These are phyloP conservation scores for Fulica atra DNA, from an alignment of 2,113 vertebrate species.

Conservation along the genomic window DNA sequence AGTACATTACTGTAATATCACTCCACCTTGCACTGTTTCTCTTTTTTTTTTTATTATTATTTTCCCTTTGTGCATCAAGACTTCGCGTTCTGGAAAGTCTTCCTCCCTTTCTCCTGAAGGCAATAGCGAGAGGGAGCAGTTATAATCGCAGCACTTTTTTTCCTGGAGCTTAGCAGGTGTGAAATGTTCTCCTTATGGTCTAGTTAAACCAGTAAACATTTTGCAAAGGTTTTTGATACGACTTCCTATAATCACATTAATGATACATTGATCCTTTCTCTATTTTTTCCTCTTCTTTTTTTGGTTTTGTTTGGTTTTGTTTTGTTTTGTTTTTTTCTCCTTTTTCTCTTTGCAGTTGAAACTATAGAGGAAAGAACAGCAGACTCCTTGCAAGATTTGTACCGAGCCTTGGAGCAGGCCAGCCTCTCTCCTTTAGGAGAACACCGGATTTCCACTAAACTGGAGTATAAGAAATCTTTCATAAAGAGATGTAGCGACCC, in stretches of 20 bases:
- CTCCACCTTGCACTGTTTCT: background rate
- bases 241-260: background rate
- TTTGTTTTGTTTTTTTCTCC: background rate
- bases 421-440: conserved; percentile 92
- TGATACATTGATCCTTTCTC: conserved; percentile 53
- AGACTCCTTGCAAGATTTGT: conserved; percentile 94
- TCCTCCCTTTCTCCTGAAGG: background rate
- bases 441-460: conserved; percentile 85
- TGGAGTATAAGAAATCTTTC: conserved; percentile 94
- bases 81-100: background rate
- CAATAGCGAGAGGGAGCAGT: background rate
- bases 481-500: conserved; percentile 92
- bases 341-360: conserved; percentile 75
- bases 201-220: background rate
- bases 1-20: background rate
- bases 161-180: background rate
- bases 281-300: background rate
- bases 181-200: background rate
- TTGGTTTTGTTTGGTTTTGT: background rate
- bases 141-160: background rate
- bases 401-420: conserved; percentile 91
- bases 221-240: background rate
- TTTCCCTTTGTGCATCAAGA: background rate
- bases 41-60: background rate
- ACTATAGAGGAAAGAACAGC: conserved; percentile 82